Conservation (phyloP, 2,888 invertebrate species). For the Caradrina clavipalpis region DNA sequence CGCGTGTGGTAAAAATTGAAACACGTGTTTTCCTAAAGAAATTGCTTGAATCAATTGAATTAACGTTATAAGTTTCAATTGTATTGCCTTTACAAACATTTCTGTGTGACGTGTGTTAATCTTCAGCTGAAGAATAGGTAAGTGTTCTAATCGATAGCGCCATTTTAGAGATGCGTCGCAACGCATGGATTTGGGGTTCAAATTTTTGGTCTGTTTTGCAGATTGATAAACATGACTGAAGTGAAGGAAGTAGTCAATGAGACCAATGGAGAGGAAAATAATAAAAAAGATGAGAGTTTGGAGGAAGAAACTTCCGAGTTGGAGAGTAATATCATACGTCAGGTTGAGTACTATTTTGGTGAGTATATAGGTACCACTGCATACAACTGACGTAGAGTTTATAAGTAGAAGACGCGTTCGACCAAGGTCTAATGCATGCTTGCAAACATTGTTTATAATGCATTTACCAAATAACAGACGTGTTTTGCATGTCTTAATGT, state of each 20-base stretch:
- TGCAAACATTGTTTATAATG: conserved; percentile 9
- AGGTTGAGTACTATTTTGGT: conserved; percentile 93
- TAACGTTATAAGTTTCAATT: conserved; percentile 6
- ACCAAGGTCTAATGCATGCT: conserved; percentile 30
- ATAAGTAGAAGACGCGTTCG: conserved; percentile 16
- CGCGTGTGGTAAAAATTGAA: conserved; percentile 68
- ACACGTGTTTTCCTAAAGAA: conserved; percentile 72
- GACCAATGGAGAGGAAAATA: conserved; percentile 76
- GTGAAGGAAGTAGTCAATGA: conserved; percentile 79
- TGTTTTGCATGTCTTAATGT: too few species aligned
- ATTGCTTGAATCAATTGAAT: conserved; percentile 38
- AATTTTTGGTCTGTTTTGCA: conserved; percentile 49
- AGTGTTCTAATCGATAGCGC: conserved; percentile 37
- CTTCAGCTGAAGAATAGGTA: conserved; percentile 34
- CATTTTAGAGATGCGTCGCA: conserved; percentile 45
- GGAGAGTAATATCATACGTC: conserved; percentile 92
- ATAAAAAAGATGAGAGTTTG: conserved; percentile 67
- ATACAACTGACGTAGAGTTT: conserved; percentile 44
- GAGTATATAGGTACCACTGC: conserved; percentile 63
- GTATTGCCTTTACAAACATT: conserved; percentile 3
- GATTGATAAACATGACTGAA: conserved; percentile 79
- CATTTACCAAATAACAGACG: neutral
- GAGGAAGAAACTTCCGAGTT: conserved; percentile 78
- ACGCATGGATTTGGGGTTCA: conserved; percentile 27
- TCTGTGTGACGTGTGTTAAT: conserved; percentile 3